Evolutionary conservation across 2,888 invertebrate species (phyloP), one percentile per base, ranked within the genome.

Genomic region (Heliconius charithonia): DNA sequence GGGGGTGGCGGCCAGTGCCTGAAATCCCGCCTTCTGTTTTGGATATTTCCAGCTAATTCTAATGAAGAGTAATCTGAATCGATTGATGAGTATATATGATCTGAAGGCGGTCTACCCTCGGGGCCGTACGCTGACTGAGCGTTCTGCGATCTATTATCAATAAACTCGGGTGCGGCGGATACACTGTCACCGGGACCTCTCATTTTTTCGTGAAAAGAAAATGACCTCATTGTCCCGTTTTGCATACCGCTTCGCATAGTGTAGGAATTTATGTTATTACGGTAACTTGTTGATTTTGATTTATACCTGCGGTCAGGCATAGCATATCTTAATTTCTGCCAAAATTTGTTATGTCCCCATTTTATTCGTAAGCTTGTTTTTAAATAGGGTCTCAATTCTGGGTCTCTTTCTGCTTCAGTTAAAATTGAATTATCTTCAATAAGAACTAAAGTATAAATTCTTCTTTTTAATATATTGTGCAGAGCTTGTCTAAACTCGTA

Each of bases 281-380:
- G 96, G 87, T 97, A 97, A 86, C 97, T 96, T 82, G 93, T 89
- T n/a, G 92, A 89, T 86, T 93, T 93, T 56, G 89, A 86, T 87
- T 91, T 93, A 84, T 87, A 89, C 84, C 90, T 96, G 84, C 96
- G 96, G 86, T 97, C 97, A 45, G 98, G 98, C 96, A 99, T 97
- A 81, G 98, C 97, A 89, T 98, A 98, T 83, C 97, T 96, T 83
- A 99, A 94, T 88, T 98, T 97, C 88, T 98, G 98, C 98, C 99
- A 99, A 95, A 99, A 99, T 88, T 98, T 96, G 86, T 97, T 97
- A 91, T 99, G 98, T 85, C 97, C 97, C 97, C 98, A 98, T 85
- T 97, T 96, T 84, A 99, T 96, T 80, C 98, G 96, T 76, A 97
- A 97, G 87, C 97, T 97, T 67, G 97, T 97, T 91, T 98, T 97